Percentiles rank a stretch among this genome's conserved stretches.
phyloP scores from a whole-genome alignment of 35 echinoderm and acorn worm genomes.

The Diadema setosum region DNA sequence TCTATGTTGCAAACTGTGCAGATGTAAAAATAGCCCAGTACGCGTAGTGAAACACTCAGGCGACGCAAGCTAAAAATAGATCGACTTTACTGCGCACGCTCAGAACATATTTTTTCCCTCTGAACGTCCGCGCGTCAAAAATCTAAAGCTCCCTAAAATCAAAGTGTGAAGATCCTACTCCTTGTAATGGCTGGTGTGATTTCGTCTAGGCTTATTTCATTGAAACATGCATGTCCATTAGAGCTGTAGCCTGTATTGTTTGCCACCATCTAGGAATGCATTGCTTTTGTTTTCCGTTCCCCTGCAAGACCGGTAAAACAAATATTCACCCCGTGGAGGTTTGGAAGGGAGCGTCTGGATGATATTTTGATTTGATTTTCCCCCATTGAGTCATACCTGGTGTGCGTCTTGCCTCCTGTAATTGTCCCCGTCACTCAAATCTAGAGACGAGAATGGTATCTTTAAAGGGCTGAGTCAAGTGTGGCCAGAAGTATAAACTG shows the following conservation, averaged over 20 bases:
- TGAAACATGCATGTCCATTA: too few relatives aligned
- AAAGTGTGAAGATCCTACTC: neutral
- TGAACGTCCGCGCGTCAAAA: too few relatives aligned
- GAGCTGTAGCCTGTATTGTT: too few relatives aligned
- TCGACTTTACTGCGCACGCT: too few relatives aligned
- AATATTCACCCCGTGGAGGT: neutral
- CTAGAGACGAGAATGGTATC: neutral
- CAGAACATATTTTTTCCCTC: too few relatives aligned
- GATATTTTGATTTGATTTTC: neutral
- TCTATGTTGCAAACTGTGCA: too few relatives aligned
- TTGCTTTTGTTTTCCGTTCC: neutral
- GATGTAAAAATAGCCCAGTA: too few relatives aligned
- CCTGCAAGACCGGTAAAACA: neutral
- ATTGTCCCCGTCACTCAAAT: neutral
- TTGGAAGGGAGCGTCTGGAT: neutral
- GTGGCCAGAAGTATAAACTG: neutral
- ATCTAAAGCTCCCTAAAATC: neutral
- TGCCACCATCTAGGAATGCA: neutral
- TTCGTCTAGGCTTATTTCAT: too few relatives aligned
- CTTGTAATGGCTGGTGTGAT: too few relatives aligned
- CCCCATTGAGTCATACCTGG: neutral
- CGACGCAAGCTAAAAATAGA: too few relatives aligned
- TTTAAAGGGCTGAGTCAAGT: neutral
- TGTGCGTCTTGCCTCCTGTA: neutral
- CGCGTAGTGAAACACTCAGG: too few relatives aligned